A percentile compares a stretch with the other conserved stretches of the same genome.
Conservation (phyloP, 2,888 invertebrate species). For the Cryptosula pallasiana region DNA sequence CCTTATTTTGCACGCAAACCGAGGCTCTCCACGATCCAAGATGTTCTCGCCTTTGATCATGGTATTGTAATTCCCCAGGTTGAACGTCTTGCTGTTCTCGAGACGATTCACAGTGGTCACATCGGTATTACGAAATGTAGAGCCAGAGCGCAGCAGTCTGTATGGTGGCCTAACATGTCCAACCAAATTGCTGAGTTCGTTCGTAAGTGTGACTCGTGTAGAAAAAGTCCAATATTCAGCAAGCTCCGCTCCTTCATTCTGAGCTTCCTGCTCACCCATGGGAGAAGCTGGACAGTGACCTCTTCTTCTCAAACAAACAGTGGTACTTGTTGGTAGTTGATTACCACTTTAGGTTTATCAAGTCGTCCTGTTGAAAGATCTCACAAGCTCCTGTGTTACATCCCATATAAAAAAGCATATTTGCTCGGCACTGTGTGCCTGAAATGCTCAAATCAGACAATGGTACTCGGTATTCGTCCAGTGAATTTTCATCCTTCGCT, state of each 20-base stretch:
- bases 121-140: background rate
- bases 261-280: too few species aligned
- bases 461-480: background rate
- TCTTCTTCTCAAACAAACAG: background rate
- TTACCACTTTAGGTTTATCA: background rate
- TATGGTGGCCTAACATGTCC: background rate
- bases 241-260: background rate
- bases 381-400: background rate
- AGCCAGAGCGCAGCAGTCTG: background rate
- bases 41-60: background rate
- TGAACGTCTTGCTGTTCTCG: background rate
- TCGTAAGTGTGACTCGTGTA: background rate
- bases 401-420: background rate
- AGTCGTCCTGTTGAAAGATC: background rate
- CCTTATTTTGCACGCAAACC: background rate
- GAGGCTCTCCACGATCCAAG: background rate
- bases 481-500: background rate
- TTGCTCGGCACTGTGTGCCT: background rate
- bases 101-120: background rate
- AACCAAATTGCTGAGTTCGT: background rate
- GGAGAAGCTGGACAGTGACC: too few species aligned
- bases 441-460: background rate
- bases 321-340: slow-evolving; percentile 2
- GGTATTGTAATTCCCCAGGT: background rate
- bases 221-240: background rate